Evolutionary conservation across 1,140 invertebrate genomes (phyloP), one percentile per base, ranked within the genome.

Genomic region (Diachasmimorpha longicaudata): DNA sequence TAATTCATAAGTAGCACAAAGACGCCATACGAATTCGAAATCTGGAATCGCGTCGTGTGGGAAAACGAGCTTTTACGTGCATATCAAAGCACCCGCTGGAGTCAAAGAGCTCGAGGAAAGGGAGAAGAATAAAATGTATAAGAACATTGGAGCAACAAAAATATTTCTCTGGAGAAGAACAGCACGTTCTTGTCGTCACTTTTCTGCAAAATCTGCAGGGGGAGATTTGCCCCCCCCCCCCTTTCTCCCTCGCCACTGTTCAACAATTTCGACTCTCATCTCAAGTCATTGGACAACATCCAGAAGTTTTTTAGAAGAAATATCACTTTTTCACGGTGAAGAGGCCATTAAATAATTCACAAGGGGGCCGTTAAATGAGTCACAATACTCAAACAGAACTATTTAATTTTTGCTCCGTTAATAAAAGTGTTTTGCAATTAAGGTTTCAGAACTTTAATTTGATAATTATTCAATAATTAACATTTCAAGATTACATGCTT

Each of bases 1-100:
- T 77, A 77, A 77, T 77, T 71, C 72, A 77, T 77, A 74, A 77
- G 72, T 74, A 37, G 72, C 42, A 31, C 23, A 42, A 52, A 71
- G 16, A 68, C 67, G 44, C 67, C 42, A 25, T 44, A 13, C 37
- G 74, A 75, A 75, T 75, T 70, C 14, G 37, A 74, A 74, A 74
- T 74, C 73, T 52, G 73, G 25, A 75, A 75, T 48, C 67, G 44
- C 74, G 69, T 36, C n/a, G 42, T 21, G 63, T 74, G 46, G 25
- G 23, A 10, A 31, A 66, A 66, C 11, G 21, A 11, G 25, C 19
- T 68, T 68, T 68, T 68, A 39, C 19, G n/a, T 68, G 25, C 25
- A 68, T 36, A 68, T 9, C 0, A 14, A 66, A 66, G 23, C 36
- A 11, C 6, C 52, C 14, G 21, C 31, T 31, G 31, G 31, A 31